Base-by-base conservation (phyloP, 2,797 vertebrate genomes). In the Amniataba percoides region DNA sequence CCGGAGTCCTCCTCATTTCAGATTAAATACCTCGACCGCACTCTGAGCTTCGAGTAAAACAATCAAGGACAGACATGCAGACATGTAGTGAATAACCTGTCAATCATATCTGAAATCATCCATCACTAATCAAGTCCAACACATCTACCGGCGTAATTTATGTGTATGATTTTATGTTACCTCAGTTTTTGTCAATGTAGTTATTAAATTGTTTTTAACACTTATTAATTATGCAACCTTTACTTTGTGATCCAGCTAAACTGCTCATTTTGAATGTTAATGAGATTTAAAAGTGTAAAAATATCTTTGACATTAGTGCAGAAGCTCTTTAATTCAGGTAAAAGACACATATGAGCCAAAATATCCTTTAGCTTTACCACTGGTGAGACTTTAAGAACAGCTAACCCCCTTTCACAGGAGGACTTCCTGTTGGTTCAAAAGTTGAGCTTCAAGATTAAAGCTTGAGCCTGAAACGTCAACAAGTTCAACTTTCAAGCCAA, bases 1-100 rank as follows among this genome's bases (percentile, higher is more conserved):
- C 27, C 31, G 39, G 71, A 63, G 46, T 15, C 51, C 15, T 52
- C 16, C 40, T 63, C 9, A 58, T 73, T 66, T 72, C 39, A 70
- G 61, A 66, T 53, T 46, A 56, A 59, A 73, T 27, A 74, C 48
- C 5, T 58, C 3, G 3, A 74, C 48, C 62, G 15, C 19, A 64
- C 39, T 25, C 61, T 68, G 62, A 76, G 8, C 15, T 27, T 21
- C 12, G 27, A 64, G 49, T 27, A 36, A 74, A 64, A 60, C 36
- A 23, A 59, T 40, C 46, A 34, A 55, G 3, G 23, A 19, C 9
- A 36, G 5, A 48, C 8, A 31, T 21, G 8, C 13, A 42, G 23
- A 27, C 25, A 27, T 23, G 27, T 4, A 4, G 0, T 49, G 23
- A 66, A 46, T 64, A 6, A 66, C 31, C 31, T 42, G 21, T 36